Evolutionary conservation across 2,797 vertebrate species (phyloP).

Genomic region (Eulemur rubriventer): DNA sequence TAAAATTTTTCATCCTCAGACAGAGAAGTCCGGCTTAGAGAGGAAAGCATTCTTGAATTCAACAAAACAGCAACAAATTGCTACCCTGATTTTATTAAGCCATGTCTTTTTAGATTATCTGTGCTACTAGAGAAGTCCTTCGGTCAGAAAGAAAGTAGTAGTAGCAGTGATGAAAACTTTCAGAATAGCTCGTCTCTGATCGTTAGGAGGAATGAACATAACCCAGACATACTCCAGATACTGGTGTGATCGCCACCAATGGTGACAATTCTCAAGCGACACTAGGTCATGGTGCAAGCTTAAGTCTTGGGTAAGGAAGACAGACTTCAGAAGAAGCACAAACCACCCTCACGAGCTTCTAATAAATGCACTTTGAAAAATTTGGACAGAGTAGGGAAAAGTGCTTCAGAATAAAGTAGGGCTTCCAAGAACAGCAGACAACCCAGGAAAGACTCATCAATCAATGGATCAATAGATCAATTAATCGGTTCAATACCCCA

Average conservation of each 20-base stretch:
- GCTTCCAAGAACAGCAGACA: neutral
- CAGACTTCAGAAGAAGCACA: neutral
- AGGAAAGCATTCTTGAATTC: neutral
- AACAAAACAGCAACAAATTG: neutral
- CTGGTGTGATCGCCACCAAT: neutral
- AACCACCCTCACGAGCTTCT: neutral
- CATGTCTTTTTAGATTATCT: neutral
- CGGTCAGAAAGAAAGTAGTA: neutral
- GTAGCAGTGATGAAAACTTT: neutral
- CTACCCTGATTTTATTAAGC: neutral
- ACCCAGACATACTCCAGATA: neutral
- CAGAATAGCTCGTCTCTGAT: neutral
- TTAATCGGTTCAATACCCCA: neutral
- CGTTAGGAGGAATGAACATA: neutral
- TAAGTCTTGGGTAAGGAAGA: neutral
- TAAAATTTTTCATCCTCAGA: neutral
- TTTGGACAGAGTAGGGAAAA: neutral
- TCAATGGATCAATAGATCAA: neutral
- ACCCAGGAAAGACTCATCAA: neutral
- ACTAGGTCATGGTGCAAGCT: neutral
- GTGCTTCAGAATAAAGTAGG: neutral
- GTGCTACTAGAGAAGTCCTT: neutral
- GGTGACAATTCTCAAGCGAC: neutral
- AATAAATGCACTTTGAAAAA: conserved; percentile 29
- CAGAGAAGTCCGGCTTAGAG: neutral